Percentiles rank a stretch among this genome's conserved stretches.
These are phyloP conservation scores for Eciton burchellii DNA, from an alignment of 1,140 invertebrate species.

Conservation along the genomic window DNA sequence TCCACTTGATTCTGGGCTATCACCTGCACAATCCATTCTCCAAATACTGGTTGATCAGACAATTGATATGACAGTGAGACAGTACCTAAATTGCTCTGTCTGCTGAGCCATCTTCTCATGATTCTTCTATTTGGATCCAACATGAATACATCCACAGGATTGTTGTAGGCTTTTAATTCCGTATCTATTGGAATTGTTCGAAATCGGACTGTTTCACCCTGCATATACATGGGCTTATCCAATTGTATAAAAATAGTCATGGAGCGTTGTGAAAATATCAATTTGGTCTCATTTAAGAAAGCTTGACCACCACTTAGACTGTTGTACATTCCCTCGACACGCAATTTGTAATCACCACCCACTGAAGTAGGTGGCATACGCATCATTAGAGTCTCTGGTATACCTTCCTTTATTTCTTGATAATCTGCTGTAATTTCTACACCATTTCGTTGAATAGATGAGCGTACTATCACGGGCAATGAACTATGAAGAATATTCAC, in stretches of 20 bases:
- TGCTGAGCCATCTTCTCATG: constrained; percentile 95
- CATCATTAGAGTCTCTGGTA: constrained; percentile 94
- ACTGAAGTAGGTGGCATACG: constrained; percentile 93
- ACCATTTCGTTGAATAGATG: constrained; percentile 94
- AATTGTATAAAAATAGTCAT: constrained; percentile 98
- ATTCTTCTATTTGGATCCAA: constrained; percentile 94
- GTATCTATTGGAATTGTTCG: constrained; percentile 96
- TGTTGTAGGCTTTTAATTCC: constrained; percentile 94
- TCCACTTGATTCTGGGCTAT: constrained; percentile 95
- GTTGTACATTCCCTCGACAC: constrained; percentile 95
- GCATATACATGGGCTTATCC: constrained; percentile 98
- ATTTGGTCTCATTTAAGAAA: constrained; percentile 92
- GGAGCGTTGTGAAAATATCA: constrained; percentile 94
- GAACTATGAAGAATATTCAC: constrained; percentile 91
- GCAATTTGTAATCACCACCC: constrained; percentile 92
- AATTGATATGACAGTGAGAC: constrained; percentile 96
- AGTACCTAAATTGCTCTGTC: constrained; percentile 95
- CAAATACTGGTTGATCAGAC: constrained; percentile 96
- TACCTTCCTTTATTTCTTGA: constrained; percentile 91
- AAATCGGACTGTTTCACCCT: constrained; percentile 95
- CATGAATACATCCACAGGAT: constrained; percentile 96
- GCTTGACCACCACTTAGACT: constrained; percentile 93
- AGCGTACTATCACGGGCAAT: constrained; percentile 91
- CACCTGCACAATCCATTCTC: constrained; percentile 96
- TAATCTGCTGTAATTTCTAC: constrained; percentile 93